Evolutionary conservation across 1,140 invertebrate genomes (phyloP), one percentile per base, ranked within the genome.

Genomic region (Drosophila fuyamai): DNA sequence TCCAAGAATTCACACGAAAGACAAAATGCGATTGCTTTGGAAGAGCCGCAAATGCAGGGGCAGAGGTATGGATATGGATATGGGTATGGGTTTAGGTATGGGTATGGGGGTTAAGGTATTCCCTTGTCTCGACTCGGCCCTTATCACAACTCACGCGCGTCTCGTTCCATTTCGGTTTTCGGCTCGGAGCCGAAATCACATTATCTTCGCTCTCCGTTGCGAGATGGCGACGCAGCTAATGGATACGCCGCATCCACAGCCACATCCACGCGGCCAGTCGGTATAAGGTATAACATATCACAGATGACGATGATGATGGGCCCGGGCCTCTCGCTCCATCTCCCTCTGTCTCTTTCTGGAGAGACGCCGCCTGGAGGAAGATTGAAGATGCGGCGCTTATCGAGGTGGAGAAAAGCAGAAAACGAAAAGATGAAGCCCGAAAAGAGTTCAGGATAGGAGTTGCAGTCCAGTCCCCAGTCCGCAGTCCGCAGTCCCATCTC

Each of bases 311-410:
- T 61, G 71, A 76, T 73, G 77, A 70, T 79, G 76, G 67, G 59
- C 47, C 66, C 51, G 56, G 68, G 41, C 35, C 38, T 50, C 54
- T 41, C 16, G 12, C 14, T 36, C 41, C 32, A 35, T 35, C 55
- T 18, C 6, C 1, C 43, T 4, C 29, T 32, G 38, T 68, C 60
- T 62, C 65, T 68, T 51, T 51, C 44, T 50, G 84, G 73, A 78
- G 73, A 78, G 83, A 67, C 79, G 78, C 75, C 80, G 79, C 62
- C n/a, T 41, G 73, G 47, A 75, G 56, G 74, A 91, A 91, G 89
- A 91, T 91, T 91, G 89, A 91, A 91, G 89, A 91, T 91, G 89
- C 84, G 83, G 81, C 84, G 89, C 89, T 91, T 91, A 91, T 91
- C 89, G 81, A 81, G 68, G 79, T 78, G 68, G 53, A 79, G 63